Conservation (phyloP, 1,140 invertebrate species). For the Bombus sylvicola region DNA sequence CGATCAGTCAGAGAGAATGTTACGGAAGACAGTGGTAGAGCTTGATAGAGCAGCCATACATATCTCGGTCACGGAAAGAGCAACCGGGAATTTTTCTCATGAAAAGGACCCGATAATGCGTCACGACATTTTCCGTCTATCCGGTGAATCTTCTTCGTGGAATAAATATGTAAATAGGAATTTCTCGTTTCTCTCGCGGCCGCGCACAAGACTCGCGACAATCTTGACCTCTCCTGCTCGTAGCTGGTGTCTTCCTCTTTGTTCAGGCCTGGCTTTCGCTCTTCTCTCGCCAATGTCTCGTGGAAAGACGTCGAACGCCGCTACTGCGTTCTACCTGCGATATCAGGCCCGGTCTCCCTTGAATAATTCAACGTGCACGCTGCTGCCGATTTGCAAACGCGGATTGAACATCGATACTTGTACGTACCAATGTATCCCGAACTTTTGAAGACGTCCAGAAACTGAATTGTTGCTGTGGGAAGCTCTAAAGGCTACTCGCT, state of each 20-base stretch:
- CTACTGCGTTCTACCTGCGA: constrained; percentile 49
- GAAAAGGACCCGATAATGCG: constrained; percentile 51
- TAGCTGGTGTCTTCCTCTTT: constrained; percentile 28
- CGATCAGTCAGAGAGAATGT: background rate
- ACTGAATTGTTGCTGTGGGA: constrained; percentile 4
- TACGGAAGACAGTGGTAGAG: no score
- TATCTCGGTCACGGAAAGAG: constrained; percentile 45
- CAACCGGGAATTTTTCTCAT: constrained; percentile 43
- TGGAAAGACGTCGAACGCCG: constrained; percentile 62
- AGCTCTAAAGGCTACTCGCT: background rate
- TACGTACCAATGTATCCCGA: constrained; percentile 34
- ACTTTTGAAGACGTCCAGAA: background rate
- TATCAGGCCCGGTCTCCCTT: constrained; percentile 49
- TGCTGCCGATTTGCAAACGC: constrained; percentile 61
- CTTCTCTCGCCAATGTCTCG: constrained; percentile 44
- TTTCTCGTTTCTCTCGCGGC: constrained; percentile 47
- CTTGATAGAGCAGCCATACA: background rate
- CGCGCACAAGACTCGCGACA: constrained; percentile 41
- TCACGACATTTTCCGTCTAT: constrained; percentile 72
- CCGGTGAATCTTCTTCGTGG: constrained; percentile 68
- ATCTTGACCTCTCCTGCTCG: constrained; percentile 67
- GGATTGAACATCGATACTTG: constrained; percentile 51
- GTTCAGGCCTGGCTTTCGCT: constrained; percentile 1
- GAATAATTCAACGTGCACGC: constrained; percentile 66
- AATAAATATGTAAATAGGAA: constrained; percentile 74